Base-by-base conservation (phyloP, 2,888 invertebrate genomes). In the Invenusta paracnida region DNA sequence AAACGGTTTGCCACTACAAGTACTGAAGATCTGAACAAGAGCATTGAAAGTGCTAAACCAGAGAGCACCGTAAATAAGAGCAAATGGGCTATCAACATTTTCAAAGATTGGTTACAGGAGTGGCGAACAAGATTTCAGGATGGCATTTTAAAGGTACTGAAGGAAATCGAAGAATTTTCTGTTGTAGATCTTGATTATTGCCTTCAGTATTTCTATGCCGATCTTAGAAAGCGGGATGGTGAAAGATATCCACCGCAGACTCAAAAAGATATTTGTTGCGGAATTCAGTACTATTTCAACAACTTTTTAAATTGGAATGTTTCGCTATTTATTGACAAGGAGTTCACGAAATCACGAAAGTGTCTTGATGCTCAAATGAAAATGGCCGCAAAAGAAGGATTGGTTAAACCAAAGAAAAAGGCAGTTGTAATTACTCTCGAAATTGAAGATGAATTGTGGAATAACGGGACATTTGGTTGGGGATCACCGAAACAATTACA, bases 31-130 rank as follows among this genome's bases (percentile, higher is more conserved):
- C 79, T 79, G 23, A 28, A 79, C 23, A 79, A 79, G 79, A 29
- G 30, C 82, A 82, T 82, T 29, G 13, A 30, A 82, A 82, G 30
- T 2, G 23, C 82, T 23, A 82, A 29, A 29, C 29, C 29, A 29
- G 30, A 29, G 30, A 82, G 23, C 29, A 82, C 29, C 2, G 30
- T 82, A 29, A 82, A 82, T 30, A 82, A 82, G 30, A 5, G 29
- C 29, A 82, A 82, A 82, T 82, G 82, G 82, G 82, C 82, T 29
- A 82, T 82, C 29, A 82, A 82, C 30, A 30, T 82, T 82, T 82
- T 82, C 23, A 29, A 82, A 28, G 30, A 29, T 82, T 82, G 82
- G 82, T 82, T 82, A 30, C 29, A 29, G 30, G 82, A 82, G 29
- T 82, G 82, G 82, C 2, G 82, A 82, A 29, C 30, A 82, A 82